Evolutionary conservation across 2,797 vertebrate species (phyloP).

Genomic region (Cuniculus paca): DNA sequence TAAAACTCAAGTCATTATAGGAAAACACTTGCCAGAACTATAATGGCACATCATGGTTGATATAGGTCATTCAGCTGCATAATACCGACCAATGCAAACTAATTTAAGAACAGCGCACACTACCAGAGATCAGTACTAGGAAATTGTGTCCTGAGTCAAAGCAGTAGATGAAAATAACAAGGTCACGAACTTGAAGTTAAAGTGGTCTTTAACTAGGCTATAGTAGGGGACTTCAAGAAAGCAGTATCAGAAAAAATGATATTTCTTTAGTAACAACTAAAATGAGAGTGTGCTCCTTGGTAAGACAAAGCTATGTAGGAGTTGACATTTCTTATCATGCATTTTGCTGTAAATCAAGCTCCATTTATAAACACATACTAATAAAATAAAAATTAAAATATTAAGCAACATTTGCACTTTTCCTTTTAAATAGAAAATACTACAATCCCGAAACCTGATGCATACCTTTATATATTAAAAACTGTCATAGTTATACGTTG

Average conservation of each 20-base stretch:
- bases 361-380: neutral
- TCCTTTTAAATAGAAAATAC: neutral
- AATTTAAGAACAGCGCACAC: neutral
- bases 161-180: neutral
- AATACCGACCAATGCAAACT: neutral
- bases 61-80: neutral
- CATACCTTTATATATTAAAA: slow-evolving; percentile 9
- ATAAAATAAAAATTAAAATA: neutral
- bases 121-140: neutral
- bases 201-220: neutral
- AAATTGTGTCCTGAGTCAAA: neutral
- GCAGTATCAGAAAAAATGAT: slow-evolving; percentile 32
- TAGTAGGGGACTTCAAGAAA: neutral
- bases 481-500: neutral
- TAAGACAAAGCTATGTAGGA: neutral
- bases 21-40: neutral
- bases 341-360: neutral
- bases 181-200: neutral
- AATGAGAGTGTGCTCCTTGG: neutral
- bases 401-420: neutral
- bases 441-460: neutral
- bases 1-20: neutral
- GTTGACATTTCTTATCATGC: neutral
- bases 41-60: neutral
- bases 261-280: slow-evolving; percentile 13